Conservation (phyloP, 2,888 invertebrate species). For the Epistrophe eligans region DNA sequence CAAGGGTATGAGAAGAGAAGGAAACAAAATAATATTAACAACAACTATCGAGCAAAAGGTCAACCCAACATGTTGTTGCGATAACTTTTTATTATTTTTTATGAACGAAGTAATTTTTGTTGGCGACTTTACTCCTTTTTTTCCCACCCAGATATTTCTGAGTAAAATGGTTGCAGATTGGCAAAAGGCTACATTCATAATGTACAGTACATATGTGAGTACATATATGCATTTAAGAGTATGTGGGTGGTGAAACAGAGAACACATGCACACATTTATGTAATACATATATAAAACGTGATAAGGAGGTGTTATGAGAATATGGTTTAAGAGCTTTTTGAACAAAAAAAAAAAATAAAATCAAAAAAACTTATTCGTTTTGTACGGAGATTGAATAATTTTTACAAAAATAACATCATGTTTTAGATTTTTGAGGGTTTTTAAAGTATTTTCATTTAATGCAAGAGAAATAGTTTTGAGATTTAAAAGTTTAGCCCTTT, state of each 20-base stretch:
- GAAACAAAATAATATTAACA: constrained; percentile 2
- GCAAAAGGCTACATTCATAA: background rate
- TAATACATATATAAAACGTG: background rate
- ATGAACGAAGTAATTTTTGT: constrained; percentile 53
- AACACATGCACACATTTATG: background rate
- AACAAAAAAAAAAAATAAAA: background rate
- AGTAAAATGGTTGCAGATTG: constrained; percentile 65
- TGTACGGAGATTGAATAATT: constrained; percentile 3
- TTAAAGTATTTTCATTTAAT: background rate
- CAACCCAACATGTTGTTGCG: constrained; percentile 66
- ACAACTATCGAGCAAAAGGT: constrained; percentile 48
- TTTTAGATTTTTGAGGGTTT: background rate
- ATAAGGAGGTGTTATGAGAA: constrained; percentile 41
- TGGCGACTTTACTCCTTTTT: constrained; percentile 55
- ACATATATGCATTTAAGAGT: constrained; percentile 17
- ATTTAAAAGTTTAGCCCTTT: background rate
- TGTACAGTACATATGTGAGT: too few relatives aligned
- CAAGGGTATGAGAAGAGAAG: background rate
- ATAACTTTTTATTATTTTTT: constrained; percentile 57
- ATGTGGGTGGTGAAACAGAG: background rate
- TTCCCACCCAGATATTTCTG: constrained; percentile 33
- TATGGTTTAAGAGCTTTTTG: background rate
- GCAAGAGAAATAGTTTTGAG: background rate
- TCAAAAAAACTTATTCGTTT: background rate
- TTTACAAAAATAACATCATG: background rate